These are phyloP conservation scores for Orius insidiosus DNA, from an alignment of 1,140 invertebrate species.

Conservation along the genomic window DNA sequence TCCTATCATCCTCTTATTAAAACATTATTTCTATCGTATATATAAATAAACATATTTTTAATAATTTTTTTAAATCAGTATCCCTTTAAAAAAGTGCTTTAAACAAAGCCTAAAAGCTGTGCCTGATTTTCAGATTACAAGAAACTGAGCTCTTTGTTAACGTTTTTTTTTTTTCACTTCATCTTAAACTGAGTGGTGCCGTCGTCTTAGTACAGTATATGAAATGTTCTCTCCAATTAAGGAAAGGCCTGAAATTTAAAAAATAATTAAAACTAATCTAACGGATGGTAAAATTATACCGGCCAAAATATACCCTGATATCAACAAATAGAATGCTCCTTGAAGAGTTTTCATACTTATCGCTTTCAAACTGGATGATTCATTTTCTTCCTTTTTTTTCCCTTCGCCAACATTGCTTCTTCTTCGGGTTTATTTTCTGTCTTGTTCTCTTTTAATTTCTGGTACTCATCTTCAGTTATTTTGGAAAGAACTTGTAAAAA, in stretches of 20 bases:
- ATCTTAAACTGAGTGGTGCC: no score
- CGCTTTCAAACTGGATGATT: constrained; percentile 5
- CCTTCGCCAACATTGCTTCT: neutral
- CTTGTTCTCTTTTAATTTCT: constrained; percentile 4
- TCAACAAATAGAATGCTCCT: constrained; percentile 11
- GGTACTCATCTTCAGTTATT: constrained; percentile 15
- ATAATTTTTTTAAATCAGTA: no score
- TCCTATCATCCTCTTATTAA: no score
- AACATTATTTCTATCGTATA: no score
- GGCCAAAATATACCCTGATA: constrained; percentile 6
- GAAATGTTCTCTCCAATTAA: no score
- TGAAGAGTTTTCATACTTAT: constrained; percentile 13
- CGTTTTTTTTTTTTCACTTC: no score
- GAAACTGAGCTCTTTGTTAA: no score
- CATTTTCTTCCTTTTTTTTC: constrained; percentile 3
- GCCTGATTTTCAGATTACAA: no score
- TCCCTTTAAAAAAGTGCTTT: no score
- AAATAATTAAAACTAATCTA: neutral
- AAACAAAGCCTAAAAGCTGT: no score
- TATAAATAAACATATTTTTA: no score
- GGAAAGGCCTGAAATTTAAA: neutral
- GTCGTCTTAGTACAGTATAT: neutral
- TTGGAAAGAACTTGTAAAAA: constrained; percentile 7
- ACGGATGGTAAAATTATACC: constrained; percentile 6
- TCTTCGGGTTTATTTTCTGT: neutral